Percentiles rank a stretch among this genome's conserved stretches.
phyloP scores from a whole-genome alignment of 2,888 invertebrate genomes.

The Drosophila limbata region DNA sequence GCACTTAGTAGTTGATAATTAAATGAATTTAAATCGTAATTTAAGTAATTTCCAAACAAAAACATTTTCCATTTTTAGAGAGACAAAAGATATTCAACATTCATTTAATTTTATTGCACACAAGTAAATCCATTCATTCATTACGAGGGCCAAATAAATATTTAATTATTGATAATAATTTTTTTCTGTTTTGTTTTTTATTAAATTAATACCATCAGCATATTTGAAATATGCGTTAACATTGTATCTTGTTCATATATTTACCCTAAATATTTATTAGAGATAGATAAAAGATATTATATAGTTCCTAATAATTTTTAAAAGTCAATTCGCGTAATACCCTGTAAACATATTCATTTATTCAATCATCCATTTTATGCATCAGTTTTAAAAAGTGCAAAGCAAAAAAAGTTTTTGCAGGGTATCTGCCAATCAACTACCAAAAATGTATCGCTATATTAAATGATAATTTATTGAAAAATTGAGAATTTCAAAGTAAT shows the following conservation, averaged over 20 bases:
- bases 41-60: slow-evolving; percentile 9
- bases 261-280: neutral
- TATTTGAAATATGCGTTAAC: neutral
- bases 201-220: slow-evolving; percentile 1
- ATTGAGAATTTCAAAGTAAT: slow-evolving; percentile 5
- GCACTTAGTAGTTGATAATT: slow-evolving; percentile 39
- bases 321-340: neutral
- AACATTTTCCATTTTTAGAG: neutral
- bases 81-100: slow-evolving; percentile 6
- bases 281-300: neutral
- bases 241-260: neutral
- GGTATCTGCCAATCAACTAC: slow-evolving; percentile 1
- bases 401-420: neutral
- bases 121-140: slow-evolving; percentile 22
- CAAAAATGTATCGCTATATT: neutral
- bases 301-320: neutral
- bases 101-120: slow-evolving; percentile 8
- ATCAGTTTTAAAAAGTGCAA: neutral
- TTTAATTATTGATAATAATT: slow-evolving; percentile 9
- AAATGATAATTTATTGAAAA: slow-evolving; percentile 23
- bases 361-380: neutral
- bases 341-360: neutral
- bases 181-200: neutral
- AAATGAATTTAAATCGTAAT: slow-evolving; percentile 21
- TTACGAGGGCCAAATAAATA: slow-evolving; percentile 11